Conservation (phyloP, 2,888 invertebrate species). For the Acanthosepion lycidas region DNA sequence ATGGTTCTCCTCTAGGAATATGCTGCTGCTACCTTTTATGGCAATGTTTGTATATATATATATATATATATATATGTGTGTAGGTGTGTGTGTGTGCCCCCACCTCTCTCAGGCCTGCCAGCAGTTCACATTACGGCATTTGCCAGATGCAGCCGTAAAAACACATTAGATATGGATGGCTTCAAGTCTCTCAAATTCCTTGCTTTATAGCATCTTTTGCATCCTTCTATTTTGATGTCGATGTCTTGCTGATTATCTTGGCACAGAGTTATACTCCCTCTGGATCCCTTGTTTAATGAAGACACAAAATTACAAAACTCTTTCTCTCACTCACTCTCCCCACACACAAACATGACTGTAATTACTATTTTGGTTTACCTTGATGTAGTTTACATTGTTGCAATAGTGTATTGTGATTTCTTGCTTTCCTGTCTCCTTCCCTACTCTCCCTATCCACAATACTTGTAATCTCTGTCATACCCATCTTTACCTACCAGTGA, state of each 20-base stretch:
- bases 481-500: too few species aligned
- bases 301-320: neutral
- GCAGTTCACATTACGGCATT: neutral
- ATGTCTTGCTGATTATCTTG: slow-evolving; percentile 7
- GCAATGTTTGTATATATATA: neutral
- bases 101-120: neutral
- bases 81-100: too few species aligned
- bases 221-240: slow-evolving; percentile 24
- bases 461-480: neutral
- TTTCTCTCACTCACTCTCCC: neutral
- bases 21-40: neutral
- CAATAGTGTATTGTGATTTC: neutral
- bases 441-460: neutral
- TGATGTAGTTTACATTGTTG: neutral
- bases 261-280: neutral
- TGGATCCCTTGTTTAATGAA: neutral
- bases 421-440: neutral
- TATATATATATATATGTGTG: too few species aligned
- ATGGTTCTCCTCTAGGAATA: neutral
- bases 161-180: slow-evolving; percentile 33
- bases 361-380: neutral
- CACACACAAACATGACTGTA: neutral
- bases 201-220: neutral
- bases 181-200: slow-evolving; percentile 33
- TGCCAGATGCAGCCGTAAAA: neutral